These are phyloP conservation scores for Patagioenas fasciata DNA, from an alignment of 2,113 vertebrate genomes.

Conservation along the genomic window DNA sequence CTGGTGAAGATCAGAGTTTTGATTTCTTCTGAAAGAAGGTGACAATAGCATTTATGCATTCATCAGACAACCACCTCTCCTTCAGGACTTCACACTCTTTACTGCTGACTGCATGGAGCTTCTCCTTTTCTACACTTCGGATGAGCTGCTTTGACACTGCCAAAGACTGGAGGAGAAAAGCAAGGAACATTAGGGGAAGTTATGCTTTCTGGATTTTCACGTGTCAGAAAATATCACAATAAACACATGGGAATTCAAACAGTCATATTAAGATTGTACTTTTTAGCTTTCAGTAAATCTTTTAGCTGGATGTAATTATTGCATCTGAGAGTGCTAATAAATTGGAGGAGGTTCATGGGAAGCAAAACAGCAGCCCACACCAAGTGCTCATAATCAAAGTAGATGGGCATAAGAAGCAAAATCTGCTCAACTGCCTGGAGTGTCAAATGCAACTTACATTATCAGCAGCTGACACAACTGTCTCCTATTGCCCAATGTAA, in stretches of 20 bases:
- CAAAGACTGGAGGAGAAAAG: slow-evolving; percentile 75
- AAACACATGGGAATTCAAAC: not conserved
- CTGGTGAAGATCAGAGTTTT: slow-evolving; percentile 71
- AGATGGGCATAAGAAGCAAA: not conserved
- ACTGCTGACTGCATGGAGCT: slow-evolving; percentile 78
- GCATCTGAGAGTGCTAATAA: not conserved
- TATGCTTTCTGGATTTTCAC: not conserved
- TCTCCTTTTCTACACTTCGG: slow-evolving; percentile 80
- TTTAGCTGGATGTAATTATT: not conserved
- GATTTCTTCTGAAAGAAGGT: slow-evolving; percentile 85
- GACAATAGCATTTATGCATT: slow-evolving; percentile 81
- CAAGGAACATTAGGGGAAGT: not conserved
- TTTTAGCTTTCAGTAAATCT: not conserved
- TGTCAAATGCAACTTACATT: not conserved
- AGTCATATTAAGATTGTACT: not conserved
- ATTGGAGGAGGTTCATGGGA: not conserved
- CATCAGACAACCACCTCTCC: slow-evolving; percentile 85
- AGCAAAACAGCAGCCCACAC: not conserved
- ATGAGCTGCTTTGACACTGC: slow-evolving; percentile 86
- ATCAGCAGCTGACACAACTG: not conserved
- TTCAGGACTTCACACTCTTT: slow-evolving; percentile 80
- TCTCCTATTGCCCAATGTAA: not conserved
- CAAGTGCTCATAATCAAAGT: not conserved
- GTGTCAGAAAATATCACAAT: not conserved
- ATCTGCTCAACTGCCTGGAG: not conserved